phyloP scores from a whole-genome alignment of 2,113 vertebrate genomes.

The Festucalex cinctus region DNA sequence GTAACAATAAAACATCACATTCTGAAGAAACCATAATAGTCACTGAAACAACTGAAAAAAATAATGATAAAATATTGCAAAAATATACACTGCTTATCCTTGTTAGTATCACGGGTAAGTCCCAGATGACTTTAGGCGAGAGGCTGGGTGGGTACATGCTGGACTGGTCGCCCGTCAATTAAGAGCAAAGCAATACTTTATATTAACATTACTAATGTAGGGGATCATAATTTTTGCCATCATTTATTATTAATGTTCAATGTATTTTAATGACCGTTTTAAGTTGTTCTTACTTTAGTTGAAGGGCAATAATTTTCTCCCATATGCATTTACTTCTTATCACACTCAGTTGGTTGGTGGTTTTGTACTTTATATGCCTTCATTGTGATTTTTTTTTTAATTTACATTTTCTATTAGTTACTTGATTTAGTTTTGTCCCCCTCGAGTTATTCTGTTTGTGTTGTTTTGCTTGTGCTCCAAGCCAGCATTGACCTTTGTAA shows the following conservation, averaged over 20 bases:
- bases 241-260: not conserved
- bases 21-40: too few species aligned
- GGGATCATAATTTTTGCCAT: not conserved
- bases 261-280: not conserved
- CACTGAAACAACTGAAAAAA: too few species aligned
- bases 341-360: not conserved
- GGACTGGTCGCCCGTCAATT: too few species aligned
- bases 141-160: too few species aligned
- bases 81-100: too few species aligned
- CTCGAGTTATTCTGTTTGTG: not conserved
- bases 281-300: not conserved
- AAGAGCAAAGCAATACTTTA: not conserved
- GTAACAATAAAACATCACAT: not conserved
- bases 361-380: not conserved
- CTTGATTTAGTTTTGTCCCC: slow-evolving; percentile 29
- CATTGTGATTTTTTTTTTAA: not conserved
- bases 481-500: slow-evolving; percentile 59
- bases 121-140: too few species aligned
- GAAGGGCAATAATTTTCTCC: not conserved
- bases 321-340: not conserved
- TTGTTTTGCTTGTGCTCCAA: slow-evolving; percentile 47
- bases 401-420: slow-evolving; percentile 9
- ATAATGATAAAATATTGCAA: too few species aligned
- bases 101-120: too few species aligned
- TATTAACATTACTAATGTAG: too few species aligned